Evolutionary conservation across 1,140 invertebrate genomes (phyloP), one percentile per base, ranked within the genome.

Genomic region (Papilio dardanus): DNA sequence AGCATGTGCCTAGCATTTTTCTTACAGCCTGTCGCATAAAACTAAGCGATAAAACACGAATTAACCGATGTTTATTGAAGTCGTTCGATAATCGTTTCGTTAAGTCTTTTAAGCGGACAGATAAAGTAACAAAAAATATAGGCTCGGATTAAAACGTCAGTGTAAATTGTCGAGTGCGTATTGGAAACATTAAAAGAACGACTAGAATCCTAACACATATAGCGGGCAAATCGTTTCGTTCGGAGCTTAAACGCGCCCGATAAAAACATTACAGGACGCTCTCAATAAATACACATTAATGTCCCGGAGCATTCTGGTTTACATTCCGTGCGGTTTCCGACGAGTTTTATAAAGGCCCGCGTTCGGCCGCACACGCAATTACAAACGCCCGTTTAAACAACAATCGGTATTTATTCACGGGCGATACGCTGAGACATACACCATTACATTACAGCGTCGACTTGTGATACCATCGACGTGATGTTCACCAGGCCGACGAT

Each of bases 231-330:
- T 86, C 83, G 87, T 83, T 82, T 74, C 80, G 80, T 80, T 82
- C 76, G 80, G 76, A 74, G 80, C 79, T 81, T 82, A 81, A 86
- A 83, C 88, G 82, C 81, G 83, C 77, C 86, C 86, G 89, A 93
- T 92, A 93, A 93, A 93, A 93, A 93, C 91, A 93, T 93, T 92
- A 92, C 88, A 85, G 88, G 85, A 85, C 86, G 86, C 86, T 87
- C 86, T 86, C 89, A 92, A 93, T 93, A 93, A 93, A 93, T 93
- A 93, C 86, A 93, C 90, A 92, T 92, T 91, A 92, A 91, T 90
- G 90, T 93, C 91, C 86, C 81, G 83, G 76, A 86, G 88, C 86
- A 91, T 93, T 93, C 90, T 91, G 90, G 88, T 90, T 88, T 89
- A 89, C 88, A 90, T 92, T 91, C 91, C 86, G 84, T 85, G 90